Conservation (phyloP, 2,888 invertebrate species). For the Mesoligia furuncula region DNA sequence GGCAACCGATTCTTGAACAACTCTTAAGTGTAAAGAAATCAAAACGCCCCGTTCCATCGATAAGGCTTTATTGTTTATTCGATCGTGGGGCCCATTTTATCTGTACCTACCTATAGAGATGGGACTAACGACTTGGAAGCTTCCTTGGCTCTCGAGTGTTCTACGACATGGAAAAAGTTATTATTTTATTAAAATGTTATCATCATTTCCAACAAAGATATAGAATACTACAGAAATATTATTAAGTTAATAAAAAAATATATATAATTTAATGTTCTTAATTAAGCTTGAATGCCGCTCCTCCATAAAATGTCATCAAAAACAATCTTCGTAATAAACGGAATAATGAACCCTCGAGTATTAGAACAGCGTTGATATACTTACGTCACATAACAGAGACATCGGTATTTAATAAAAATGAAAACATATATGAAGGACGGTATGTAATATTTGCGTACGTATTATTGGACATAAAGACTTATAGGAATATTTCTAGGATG, state of each 20-base stretch:
- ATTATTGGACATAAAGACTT: conserved; percentile 46
- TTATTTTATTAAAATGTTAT: conserved; percentile 7
- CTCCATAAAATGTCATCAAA: conserved; percentile 1
- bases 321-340: conserved; percentile 18
- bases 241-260: background rate
- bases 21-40: conserved; percentile 32
- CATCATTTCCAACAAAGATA: background rate
- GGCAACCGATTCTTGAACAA: conserved; percentile 37
- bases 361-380: conserved; percentile 1
- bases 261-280: background rate
- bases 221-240: background rate
- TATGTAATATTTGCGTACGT: conserved; percentile 53
- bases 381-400: conserved; percentile 24
- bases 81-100: conserved; percentile 41
- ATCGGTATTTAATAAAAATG: conserved; percentile 55
- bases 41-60: conserved; percentile 48
- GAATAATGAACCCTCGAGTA: background rate
- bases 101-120: conserved; percentile 6
- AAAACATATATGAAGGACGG: conserved; percentile 47
- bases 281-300: background rate
- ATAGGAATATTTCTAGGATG: conserved; percentile 47
- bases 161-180: conserved; percentile 13
- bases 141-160: conserved; percentile 2
- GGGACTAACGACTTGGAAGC: conserved; percentile 31
- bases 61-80: conserved; percentile 63